Percentiles rank a stretch among this genome's conserved stretches.
Conservation (phyloP, 2,888 invertebrate species). For the Netelia virgata region DNA sequence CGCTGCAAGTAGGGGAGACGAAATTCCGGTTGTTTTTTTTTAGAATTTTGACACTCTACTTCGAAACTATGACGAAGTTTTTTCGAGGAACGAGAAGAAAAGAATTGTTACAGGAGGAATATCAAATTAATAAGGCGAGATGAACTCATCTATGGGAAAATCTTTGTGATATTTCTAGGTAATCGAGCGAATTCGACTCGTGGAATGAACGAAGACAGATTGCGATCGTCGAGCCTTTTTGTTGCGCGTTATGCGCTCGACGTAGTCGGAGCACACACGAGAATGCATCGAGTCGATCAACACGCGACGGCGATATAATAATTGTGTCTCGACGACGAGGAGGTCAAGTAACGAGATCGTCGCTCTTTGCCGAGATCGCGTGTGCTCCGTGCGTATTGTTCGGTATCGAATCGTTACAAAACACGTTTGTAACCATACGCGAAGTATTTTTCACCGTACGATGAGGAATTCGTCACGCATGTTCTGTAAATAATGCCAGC, state of each 20-base stretch:
- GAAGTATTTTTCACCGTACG: not conserved
- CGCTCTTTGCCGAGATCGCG: slow-evolving; percentile 45
- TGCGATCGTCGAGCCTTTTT: slow-evolving; percentile 11
- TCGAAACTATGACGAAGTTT: not conserved
- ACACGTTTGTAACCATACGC: not conserved
- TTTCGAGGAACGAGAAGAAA: not conserved
- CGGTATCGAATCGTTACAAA: slow-evolving; percentile 25
- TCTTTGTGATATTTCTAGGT: not conserved
- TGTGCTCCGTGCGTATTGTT: slow-evolving; percentile 50
- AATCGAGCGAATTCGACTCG: slow-evolving; percentile 6
- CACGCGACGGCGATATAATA: slow-evolving; percentile 29
- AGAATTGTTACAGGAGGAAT: not conserved
- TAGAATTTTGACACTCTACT: slow-evolving; percentile 1
- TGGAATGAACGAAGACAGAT: slow-evolving; percentile 1
- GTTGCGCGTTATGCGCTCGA: slow-evolving; percentile 7
- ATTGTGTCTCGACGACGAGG: slow-evolving; percentile 49
- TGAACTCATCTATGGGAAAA: not conserved
- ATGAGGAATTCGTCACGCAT: no score
- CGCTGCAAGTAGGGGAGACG: slow-evolving; percentile 70
- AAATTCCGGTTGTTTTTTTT: slow-evolving; percentile 62
- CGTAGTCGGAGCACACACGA: slow-evolving; percentile 29
- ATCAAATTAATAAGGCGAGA: not conserved
- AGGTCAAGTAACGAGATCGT: slow-evolving; percentile 59
- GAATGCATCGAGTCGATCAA: slow-evolving; percentile 42
- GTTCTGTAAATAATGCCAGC: slow-evolving; percentile 6